Percentiles rank a stretch among this genome's conserved stretches.
Evolutionary conservation across 2,888 invertebrate species (phyloP).

Genomic region (Ichneumoninae sp.): DNA sequence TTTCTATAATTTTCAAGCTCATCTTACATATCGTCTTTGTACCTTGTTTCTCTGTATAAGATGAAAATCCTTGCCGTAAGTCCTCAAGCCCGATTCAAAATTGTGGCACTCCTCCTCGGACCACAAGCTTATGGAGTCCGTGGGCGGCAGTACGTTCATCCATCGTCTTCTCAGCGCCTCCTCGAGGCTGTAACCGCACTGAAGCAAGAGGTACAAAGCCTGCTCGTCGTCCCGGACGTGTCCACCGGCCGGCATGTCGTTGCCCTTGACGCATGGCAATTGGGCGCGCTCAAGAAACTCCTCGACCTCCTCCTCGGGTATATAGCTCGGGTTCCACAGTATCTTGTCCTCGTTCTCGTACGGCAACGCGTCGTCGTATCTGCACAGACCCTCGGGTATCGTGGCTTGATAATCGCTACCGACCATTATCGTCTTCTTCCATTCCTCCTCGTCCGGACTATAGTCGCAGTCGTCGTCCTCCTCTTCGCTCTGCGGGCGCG

Average conservation of each 20-base stretch:
- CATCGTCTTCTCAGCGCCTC: conserved; percentile 94
- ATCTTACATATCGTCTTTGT: conserved; percentile 22
- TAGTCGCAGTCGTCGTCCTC: conserved; percentile 94
- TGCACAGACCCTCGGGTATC: conserved; percentile 95
- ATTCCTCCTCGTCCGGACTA: conserved; percentile 94
- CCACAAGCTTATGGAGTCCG: conserved; percentile 94
- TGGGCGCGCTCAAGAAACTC: conserved; percentile 90
- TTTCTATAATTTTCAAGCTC: background rate
- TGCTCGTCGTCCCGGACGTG: conserved; percentile 95
- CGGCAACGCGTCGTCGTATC: conserved; percentile 96
- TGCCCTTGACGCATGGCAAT: conserved; percentile 81
- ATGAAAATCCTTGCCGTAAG: conserved; percentile 98
- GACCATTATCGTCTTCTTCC: conserved; percentile 98
- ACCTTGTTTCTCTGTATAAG: conserved; percentile 97
- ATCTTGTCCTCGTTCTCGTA: conserved; percentile 98
- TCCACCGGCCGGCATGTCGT: conserved; percentile 89
- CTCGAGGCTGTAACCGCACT: conserved; percentile 97
- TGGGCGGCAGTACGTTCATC: conserved; percentile 89
- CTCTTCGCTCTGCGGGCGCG: conserved; percentile 91
- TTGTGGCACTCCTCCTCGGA: conserved; percentile 98
- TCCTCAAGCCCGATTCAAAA: conserved; percentile 97
- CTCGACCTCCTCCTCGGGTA: conserved; percentile 91
- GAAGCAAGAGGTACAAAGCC: conserved; percentile 94
- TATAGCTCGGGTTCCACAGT: conserved; percentile 94
- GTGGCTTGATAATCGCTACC: conserved; percentile 97